Conservation (phyloP, 2,113 vertebrate genomes). For the Scortum barcoo region DNA sequence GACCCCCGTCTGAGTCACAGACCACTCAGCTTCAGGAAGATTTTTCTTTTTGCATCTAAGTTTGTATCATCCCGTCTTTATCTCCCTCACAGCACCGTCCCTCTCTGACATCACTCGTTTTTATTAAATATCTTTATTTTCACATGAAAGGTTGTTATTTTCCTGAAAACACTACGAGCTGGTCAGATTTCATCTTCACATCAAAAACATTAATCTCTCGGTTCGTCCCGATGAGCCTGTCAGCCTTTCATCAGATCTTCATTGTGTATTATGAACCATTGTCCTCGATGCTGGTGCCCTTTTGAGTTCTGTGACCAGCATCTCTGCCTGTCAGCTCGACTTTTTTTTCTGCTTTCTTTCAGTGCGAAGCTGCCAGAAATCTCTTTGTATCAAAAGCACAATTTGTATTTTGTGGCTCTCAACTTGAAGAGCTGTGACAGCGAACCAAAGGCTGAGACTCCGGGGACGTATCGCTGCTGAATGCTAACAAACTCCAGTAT, state of each 20-base stretch:
- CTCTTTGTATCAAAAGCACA: not conserved
- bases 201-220: not conserved
- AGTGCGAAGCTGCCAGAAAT: not conserved
- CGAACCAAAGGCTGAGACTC: not conserved
- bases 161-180: not conserved
- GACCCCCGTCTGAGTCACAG: too few relatives aligned
- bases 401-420: conserved; percentile 11
- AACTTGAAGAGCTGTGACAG: not conserved
- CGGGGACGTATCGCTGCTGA: not conserved
- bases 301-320: conserved; percentile 12
- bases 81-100: too few relatives aligned
- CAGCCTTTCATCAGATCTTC: not conserved
- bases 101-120: too few relatives aligned
- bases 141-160: not conserved
- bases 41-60: too few relatives aligned
- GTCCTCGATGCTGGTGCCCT: conserved; percentile 10
- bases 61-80: too few relatives aligned
- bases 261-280: not conserved
- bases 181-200: not conserved
- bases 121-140: too few relatives aligned
- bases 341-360: conserved; percentile 22
- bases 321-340: not conserved
- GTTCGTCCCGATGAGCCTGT: not conserved
- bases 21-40: too few relatives aligned
- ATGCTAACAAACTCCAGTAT: not conserved